Percentiles rank a stretch among this genome's conserved stretches.
Conservation (phyloP, 1,140 invertebrate species). For the Lepidurus arcticus region DNA sequence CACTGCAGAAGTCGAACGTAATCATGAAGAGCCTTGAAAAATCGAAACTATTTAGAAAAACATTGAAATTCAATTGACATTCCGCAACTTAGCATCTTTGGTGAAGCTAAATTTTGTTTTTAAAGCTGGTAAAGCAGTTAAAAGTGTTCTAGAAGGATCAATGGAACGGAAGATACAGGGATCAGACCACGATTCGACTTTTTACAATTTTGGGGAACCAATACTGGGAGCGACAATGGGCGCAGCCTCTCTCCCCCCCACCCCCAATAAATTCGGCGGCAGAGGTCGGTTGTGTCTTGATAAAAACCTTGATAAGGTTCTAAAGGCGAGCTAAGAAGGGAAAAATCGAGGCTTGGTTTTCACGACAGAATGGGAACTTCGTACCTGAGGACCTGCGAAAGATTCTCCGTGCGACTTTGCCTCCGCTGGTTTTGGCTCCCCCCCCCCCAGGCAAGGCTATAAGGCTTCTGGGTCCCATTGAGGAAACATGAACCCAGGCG, state of each 20-base stretch:
- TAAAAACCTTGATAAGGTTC: conserved; percentile 1
- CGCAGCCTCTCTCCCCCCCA: not conserved
- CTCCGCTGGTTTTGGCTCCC: not conserved
- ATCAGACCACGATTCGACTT: not conserved
- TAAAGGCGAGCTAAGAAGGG: not conserved
- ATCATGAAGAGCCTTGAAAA: too few species aligned
- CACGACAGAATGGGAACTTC: not conserved
- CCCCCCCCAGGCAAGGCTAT: too few species aligned
- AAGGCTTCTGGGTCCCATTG: conserved; percentile 13
- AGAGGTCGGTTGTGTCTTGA: conserved; percentile 10
- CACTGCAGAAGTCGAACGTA: too few species aligned
- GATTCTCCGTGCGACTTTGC: not conserved
- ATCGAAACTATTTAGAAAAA: too few species aligned
- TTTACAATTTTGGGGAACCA: not conserved
- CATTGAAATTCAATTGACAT: too few species aligned
- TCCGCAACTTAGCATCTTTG: too few species aligned
- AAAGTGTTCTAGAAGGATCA: not conserved
- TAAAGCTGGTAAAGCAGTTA: not conserved
- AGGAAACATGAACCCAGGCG: conserved; percentile 3
- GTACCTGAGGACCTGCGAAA: not conserved
- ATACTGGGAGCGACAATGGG: conserved; percentile 7
- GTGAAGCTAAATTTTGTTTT: too few species aligned
- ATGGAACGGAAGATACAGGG: not conserved
- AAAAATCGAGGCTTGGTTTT: not conserved
- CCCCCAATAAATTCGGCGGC: not conserved